Evolutionary conservation across 64 coral and sea anemone species (phyloP).

Genomic region (Montipora sp.): DNA sequence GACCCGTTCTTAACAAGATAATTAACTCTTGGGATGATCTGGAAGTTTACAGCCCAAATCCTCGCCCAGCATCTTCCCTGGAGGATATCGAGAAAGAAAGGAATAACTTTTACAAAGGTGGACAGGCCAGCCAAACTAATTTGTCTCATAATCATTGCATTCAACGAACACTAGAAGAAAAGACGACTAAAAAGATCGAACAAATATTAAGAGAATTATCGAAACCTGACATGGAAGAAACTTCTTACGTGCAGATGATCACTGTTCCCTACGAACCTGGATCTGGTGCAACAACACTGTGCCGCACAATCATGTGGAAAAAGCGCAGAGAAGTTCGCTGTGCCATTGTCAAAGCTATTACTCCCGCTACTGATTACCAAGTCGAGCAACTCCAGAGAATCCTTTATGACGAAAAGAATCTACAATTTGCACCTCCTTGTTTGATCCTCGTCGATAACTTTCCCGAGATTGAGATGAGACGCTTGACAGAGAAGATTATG

Average conservation of each 20-base stretch:
- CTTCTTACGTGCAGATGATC: conserved; percentile 30
- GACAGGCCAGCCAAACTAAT: conserved; percentile 47
- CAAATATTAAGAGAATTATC: not conserved
- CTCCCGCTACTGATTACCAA: conserved; percentile 42
- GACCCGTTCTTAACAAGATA: conserved; percentile 58
- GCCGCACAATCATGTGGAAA: conserved; percentile 61
- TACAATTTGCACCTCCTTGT: conserved; percentile 33
- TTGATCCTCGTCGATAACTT: conserved; percentile 61
- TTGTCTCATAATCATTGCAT: conserved; percentile 59
- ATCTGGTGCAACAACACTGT: conserved; percentile 69
- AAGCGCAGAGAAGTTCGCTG: conserved; percentile 37
- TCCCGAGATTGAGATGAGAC: conserved; percentile 27
- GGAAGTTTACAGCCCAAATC: conserved; percentile 72
- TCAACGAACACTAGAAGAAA: not conserved
- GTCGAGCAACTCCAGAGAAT: conserved; percentile 54
- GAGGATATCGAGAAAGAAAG: conserved; percentile 47
- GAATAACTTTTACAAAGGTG: conserved; percentile 65
- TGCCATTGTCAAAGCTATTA: conserved; percentile 66
- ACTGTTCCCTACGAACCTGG: conserved; percentile 59
- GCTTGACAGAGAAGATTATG: conserved; percentile 25
- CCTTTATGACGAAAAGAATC: conserved; percentile 58
- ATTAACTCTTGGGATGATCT: conserved; percentile 68
- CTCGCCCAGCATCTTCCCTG: conserved; percentile 8
- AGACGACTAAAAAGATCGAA: conserved; percentile 25
- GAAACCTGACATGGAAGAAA: not conserved